A percentile compares a stretch with the other conserved stretches of the same genome.
phyloP scores from a whole-genome alignment of 2,888 invertebrate species.

The Thereva unica region DNA sequence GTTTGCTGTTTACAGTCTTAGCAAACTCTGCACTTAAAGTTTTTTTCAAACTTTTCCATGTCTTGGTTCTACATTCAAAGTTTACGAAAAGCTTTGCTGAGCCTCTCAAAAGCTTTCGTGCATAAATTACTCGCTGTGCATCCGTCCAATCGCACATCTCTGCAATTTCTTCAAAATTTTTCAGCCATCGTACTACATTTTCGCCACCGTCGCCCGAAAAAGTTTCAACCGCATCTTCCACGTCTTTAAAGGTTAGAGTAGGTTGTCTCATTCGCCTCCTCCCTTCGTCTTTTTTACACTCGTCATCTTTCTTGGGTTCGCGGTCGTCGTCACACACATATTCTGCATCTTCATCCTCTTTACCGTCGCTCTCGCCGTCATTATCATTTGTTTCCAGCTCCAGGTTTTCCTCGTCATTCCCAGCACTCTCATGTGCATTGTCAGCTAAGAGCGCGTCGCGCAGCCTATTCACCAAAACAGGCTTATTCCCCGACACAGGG shows the following conservation, averaged over 20 bases:
- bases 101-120: constrained; percentile 14
- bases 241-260: constrained; percentile 19
- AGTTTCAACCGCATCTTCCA: constrained; percentile 5
- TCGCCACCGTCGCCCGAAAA: constrained; percentile 10
- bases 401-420: too few species aligned
- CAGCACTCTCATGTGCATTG: too few species aligned
- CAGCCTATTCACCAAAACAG: too few species aligned
- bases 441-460: too few species aligned
- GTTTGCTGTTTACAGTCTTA: not conserved
- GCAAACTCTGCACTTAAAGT: constrained; percentile 10
- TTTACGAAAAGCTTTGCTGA: constrained; percentile 6
- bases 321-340: too few species aligned
- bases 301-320: too few species aligned
- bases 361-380: too few species aligned
- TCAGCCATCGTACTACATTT: not conserved
- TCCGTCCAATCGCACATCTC: constrained; percentile 6
- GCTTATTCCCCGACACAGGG: too few species aligned
- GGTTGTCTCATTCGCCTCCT: not conserved
- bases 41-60: not conserved
- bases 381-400: too few species aligned
- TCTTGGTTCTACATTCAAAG: not conserved
- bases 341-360: too few species aligned
- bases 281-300: not conserved
- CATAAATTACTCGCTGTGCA: constrained; percentile 3
- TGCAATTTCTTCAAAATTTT: constrained; percentile 13